phyloP scores from a whole-genome alignment of 2,797 vertebrate genomes.

The Aselliscus stoliczkanus region DNA sequence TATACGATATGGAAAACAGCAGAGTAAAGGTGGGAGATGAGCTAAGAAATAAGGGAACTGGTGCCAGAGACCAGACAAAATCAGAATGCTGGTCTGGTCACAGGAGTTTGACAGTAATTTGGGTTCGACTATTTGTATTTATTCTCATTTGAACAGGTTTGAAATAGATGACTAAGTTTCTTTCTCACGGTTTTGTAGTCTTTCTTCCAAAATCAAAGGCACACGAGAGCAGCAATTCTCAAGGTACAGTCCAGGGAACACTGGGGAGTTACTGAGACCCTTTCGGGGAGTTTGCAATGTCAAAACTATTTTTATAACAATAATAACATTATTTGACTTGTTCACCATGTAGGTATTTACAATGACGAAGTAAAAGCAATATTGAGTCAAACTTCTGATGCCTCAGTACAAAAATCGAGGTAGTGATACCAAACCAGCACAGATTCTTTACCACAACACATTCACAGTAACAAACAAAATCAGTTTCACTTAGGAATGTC shows the following conservation, averaged over 20 bases:
- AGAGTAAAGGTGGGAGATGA: background rate
- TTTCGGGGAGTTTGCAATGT: background rate
- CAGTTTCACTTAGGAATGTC: background rate
- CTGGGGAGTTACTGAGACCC: background rate
- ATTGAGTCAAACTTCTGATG: background rate
- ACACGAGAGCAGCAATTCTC: background rate
- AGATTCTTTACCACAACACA: background rate
- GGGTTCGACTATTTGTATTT: background rate
- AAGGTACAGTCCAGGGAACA: background rate
- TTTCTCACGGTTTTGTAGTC: background rate
- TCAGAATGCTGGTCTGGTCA: background rate
- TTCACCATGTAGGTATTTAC: background rate
- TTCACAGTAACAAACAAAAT: background rate
- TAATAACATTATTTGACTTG: background rate
- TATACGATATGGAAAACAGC: background rate
- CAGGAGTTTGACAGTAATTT: background rate
- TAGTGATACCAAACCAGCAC: background rate
- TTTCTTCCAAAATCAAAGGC: constrained; percentile 14
- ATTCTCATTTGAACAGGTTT: background rate
- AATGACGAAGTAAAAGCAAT: background rate
- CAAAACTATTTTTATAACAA: background rate
- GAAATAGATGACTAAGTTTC: background rate
- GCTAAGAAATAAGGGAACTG: background rate
- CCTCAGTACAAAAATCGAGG: constrained; percentile 3
- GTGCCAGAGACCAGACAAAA: background rate